Base-by-base conservation (phyloP, 64 coral and sea anemone species). In the Platygyra sinensis region DNA sequence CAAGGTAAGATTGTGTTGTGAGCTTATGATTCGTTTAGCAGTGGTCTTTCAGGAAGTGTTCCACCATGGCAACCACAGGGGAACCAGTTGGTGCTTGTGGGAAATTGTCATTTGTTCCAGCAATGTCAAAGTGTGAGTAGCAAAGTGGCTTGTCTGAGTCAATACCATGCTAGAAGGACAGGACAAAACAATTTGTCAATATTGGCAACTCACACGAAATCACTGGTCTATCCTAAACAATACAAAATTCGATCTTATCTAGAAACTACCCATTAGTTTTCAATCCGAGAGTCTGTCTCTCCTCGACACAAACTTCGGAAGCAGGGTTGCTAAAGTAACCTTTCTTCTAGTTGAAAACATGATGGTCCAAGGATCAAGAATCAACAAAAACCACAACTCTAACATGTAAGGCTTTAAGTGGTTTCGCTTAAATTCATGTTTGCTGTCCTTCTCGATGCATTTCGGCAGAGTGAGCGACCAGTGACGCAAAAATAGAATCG, bases 91-190 rank as follows among this genome's bases (percentile, higher is more conserved):
- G 95, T 28, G 76, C 83, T 16, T 67, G 30, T 50, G 95, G 95
- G 72, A 86, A 87, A 7, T 72, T 30, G 4, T 83, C 95, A 74
- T 88, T 90, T 87, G 91, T 88, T 59, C 95, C 95, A 54, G 91
- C 95, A 30, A 94, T 91, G 77, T 96, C 95, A 92, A 94, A 94
- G 87, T 96, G 94, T 20, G 94, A 93, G 82, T 93, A 96, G 29
- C 73, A 60, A 55, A 96, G 46, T 59, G 64, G 76, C 10, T 74
- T 14, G 11, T 61, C 72, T 28, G 94, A 96, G 75, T 96, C 94
- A 89, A 93, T 80, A 12, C 94, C 94, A 64, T 96, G 91, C 94
- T 96, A 60, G 32, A n/a, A 57, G 72, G 13, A 24, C 11, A 73
- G 30, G 31, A 8, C 3, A 20, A 57, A 42, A 18, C 4, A 36